phyloP scores from a whole-genome alignment of 1,140 invertebrate genomes.

The Aphis craccivora region DNA sequence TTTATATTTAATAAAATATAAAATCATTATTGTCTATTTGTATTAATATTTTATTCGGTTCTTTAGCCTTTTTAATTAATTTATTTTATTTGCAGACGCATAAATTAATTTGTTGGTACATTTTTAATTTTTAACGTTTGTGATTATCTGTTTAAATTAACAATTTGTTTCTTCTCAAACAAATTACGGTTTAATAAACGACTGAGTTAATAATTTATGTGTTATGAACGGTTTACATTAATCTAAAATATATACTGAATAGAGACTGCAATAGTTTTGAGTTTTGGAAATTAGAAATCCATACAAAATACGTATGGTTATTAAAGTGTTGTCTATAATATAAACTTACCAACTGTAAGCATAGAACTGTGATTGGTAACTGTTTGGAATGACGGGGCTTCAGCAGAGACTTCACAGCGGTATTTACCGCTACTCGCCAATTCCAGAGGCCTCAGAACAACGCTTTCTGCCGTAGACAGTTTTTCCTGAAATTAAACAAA shows the following conservation, averaged over 20 bases:
- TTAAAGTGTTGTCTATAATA: neutral
- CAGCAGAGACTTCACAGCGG: slow-evolving; percentile 85
- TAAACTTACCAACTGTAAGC: slow-evolving; percentile 79
- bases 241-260: neutral
- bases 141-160: neutral
- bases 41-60: neutral
- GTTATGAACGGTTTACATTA: neutral
- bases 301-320: neutral
- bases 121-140: neutral
- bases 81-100: neutral
- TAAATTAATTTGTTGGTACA: neutral
- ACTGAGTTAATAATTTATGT: neutral
- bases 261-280: neutral
- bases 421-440: slow-evolving; percentile 80
- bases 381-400: slow-evolving; percentile 81
- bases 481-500: slow-evolving; percentile 68
- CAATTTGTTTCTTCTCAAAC: neutral
- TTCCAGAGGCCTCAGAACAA: slow-evolving; percentile 77
- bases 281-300: neutral
- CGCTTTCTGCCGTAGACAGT: slow-evolving; percentile 76
- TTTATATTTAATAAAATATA: neutral
- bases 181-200: neutral
- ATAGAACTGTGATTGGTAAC: slow-evolving; percentile 79
- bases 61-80: neutral
- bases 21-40: slow-evolving; percentile 5